Conservation (phyloP, 2,888 invertebrate genomes). For the Hirtodrosophila cameraria region DNA sequence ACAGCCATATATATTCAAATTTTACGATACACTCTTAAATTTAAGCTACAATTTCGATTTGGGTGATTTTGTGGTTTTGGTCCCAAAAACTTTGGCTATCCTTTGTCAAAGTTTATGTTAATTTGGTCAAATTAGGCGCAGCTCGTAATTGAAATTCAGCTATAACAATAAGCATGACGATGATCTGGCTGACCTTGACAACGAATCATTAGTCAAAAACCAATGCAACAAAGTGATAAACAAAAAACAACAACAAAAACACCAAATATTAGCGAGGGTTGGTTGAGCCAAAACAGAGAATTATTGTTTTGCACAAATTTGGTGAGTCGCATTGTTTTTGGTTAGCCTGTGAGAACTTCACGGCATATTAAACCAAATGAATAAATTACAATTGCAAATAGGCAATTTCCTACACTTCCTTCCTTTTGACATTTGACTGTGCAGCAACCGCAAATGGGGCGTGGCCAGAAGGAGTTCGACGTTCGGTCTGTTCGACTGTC, state of each 20-base stretch:
- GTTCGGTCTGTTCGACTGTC: slow-evolving; percentile 1
- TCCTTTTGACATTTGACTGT: slow-evolving; percentile 58
- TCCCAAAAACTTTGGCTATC: slow-evolving; percentile 36
- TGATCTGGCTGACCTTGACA: slow-evolving; percentile 67
- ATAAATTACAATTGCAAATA: slow-evolving; percentile 81
- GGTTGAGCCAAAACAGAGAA: slow-evolving; percentile 21
- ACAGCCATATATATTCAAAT: slow-evolving; percentile 20
- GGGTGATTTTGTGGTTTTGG: slow-evolving; percentile 9
- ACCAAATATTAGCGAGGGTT: not conserved
- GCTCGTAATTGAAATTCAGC: slow-evolving; percentile 69
- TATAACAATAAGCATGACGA: slow-evolving; percentile 44
- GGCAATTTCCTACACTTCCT: slow-evolving; percentile 80
- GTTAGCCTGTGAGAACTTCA: slow-evolving; percentile 67
- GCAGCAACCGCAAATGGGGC: slow-evolving; percentile 65
- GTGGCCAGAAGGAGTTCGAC: slow-evolving; percentile 41
- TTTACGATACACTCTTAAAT: slow-evolving; percentile 11
- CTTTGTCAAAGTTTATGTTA: slow-evolving; percentile 72
- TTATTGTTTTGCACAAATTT: slow-evolving; percentile 67
- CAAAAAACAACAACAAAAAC: slow-evolving; percentile 25
- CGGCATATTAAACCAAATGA: slow-evolving; percentile 77
- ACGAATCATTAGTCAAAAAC: slow-evolving; percentile 70
- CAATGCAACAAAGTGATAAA: slow-evolving; percentile 48
- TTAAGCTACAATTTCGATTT: slow-evolving; percentile 7
- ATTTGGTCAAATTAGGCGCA: slow-evolving; percentile 70
- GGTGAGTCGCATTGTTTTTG: slow-evolving; percentile 43